Evolutionary conservation across 2,797 vertebrate species (phyloP).

Genomic region (Sebastolobus altivelis): DNA sequence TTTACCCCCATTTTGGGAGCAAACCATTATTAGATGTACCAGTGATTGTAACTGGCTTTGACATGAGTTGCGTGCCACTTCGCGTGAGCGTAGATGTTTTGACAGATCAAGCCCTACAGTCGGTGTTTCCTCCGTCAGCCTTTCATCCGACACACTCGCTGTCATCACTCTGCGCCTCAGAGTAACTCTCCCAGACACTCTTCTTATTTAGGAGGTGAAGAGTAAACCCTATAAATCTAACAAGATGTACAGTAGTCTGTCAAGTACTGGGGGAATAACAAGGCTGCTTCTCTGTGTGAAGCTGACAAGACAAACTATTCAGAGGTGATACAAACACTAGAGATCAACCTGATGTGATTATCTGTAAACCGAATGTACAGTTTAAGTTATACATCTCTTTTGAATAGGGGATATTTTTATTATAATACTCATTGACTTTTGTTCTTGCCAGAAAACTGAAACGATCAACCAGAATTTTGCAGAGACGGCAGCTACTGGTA

Average conservation of each 20-base stretch:
- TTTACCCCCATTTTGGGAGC: background rate
- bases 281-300: background rate
- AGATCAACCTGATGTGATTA: background rate
- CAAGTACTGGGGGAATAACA: background rate
- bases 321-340: background rate
- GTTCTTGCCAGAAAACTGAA: no score
- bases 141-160: background rate
- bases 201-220: background rate
- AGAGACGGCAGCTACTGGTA: no score
- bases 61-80: background rate
- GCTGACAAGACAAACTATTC: background rate
- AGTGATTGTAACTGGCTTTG: background rate
- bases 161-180: background rate
- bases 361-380: background rate
- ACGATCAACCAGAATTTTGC: no score
- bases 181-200: background rate
- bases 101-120: background rate
- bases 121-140: background rate
- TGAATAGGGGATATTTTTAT: no score
- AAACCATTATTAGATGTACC: background rate
- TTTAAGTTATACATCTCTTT: background rate
- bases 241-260: background rate
- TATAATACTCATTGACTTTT: no score
- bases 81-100: background rate
- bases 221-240: slow-evolving; percentile 1